phyloP scores from a whole-genome alignment of 2,113 vertebrate genomes.

The Polypterus senegalus region DNA sequence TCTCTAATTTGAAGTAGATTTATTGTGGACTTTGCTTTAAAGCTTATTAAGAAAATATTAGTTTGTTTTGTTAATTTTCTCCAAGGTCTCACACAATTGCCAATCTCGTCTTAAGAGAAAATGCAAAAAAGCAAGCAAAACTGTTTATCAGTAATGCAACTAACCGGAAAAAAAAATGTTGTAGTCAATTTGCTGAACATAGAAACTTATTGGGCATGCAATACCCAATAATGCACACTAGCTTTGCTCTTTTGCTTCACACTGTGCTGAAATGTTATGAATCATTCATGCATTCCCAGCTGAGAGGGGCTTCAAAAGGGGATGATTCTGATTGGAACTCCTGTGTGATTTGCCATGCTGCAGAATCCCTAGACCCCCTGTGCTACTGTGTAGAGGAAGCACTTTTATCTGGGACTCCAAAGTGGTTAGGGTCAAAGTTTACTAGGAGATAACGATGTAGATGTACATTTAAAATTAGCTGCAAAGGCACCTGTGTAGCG shows the following conservation, averaged over 20 bases:
- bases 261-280: slow-evolving; percentile 75
- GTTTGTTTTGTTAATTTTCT: too few species aligned
- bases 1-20: too few species aligned
- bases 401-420: slow-evolving; percentile 71
- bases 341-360: slow-evolving; percentile 75
- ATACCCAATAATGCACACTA: slow-evolving; percentile 68
- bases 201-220: slow-evolving; percentile 65
- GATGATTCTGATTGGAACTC: slow-evolving; percentile 74
- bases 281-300: slow-evolving; percentile 88
- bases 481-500: slow-evolving; percentile 67
- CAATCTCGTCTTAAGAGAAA: too few species aligned
- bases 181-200: slow-evolving; percentile 71
- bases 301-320: slow-evolving; percentile 82
- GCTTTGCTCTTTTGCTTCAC: slow-evolving; percentile 72
- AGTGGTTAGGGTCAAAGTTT: slow-evolving; percentile 70
- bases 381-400: slow-evolving; percentile 65
- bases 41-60: too few species aligned
- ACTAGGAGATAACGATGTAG: slow-evolving; percentile 67
- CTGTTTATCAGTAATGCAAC: slow-evolving; percentile 24
- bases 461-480: slow-evolving; percentile 66
- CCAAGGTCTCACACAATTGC: too few species aligned
- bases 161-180: slow-evolving; percentile 54
- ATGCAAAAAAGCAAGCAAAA: too few species aligned
- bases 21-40: too few species aligned
- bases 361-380: slow-evolving; percentile 61